Base-by-base conservation (phyloP, 2,797 vertebrate species). In the Prunella strophiata region DNA sequence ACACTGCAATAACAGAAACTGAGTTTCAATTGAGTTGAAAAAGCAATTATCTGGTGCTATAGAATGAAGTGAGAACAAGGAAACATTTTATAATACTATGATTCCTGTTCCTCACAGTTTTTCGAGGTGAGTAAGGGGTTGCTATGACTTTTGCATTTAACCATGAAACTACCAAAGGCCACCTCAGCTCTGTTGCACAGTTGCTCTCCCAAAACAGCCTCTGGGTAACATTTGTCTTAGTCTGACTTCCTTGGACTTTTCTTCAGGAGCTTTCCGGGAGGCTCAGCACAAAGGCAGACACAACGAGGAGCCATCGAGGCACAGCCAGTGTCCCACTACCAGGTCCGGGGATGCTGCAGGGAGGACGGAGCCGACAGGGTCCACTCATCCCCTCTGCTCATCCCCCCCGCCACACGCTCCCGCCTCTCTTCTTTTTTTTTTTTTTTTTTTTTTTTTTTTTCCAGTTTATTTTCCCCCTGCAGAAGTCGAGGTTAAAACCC, bases 21-120 rank as follows among this genome's bases (percentile, higher is more conserved):
- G 72, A 87, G 74, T 63, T 94, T 96, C 94, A 94, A 80, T 83
- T 93, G 92, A 95, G 93, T 75, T 93, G 83, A 89, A 93, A 94
- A 97, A 96, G 74, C 86, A 96, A 92, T 93, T 91, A 87, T 91
- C 74, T 68, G 78, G 71, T 82, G 66, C 88, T 80, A 80, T 6
- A 76, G 91, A 94, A 91, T 73, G 72, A 95, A 96, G 87, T 61
- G 66, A 90, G 95, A 91, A 88, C 86, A 91, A 95, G 95, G 79
- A 82, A 90, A 50, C 22, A 10, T 50, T 55, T 79, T 51, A 77
- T 57, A 76, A 77, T 78, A 47, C 22, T 81, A 48, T 16, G 21
- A 80, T 83, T 87, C 67, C 61, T 72, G 75, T 91, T 95, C 26
- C 14, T 50, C 77, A 30, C 17, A 61, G 47, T 74, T 82, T 74